phyloP scores from a whole-genome alignment of 1,140 invertebrate genomes.

The Drosophila sturtevanti region DNA sequence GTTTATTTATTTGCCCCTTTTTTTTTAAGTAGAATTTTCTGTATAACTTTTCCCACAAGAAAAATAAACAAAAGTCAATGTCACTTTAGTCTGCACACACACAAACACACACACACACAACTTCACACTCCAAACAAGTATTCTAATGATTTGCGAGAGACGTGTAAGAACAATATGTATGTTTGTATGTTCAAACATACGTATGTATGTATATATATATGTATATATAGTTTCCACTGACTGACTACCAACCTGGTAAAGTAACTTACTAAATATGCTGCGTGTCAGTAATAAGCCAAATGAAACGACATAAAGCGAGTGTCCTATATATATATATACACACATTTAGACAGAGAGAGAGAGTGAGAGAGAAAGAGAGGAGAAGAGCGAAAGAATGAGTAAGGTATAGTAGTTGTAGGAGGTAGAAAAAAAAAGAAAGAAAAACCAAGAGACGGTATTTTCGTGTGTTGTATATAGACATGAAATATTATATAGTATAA shows the following conservation, averaged over 20 bases:
- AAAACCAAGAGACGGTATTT: conserved; percentile 2
- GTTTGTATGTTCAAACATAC: too few relatives aligned
- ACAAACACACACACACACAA: conserved; percentile 23
- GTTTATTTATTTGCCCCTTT: conserved; percentile 30
- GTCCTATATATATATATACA: conserved; percentile 60
- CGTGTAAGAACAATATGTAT: conserved; percentile 21
- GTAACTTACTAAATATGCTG: conserved; percentile 76
- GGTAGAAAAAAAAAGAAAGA: too few relatives aligned
- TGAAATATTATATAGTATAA: conserved; percentile 30
- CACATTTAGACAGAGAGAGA: background rate
- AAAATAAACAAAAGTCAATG: conserved; percentile 73
- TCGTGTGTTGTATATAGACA: conserved; percentile 17
- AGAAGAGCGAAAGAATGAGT: background rate
- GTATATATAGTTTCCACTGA: conserved; percentile 29
- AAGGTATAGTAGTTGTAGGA: too few relatives aligned
- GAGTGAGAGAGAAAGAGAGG: conserved; percentile 21
- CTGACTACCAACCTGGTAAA: conserved; percentile 58
- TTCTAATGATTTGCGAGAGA: conserved; percentile 51
- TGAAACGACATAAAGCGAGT: conserved; percentile 58
- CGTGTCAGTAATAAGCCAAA: conserved; percentile 77
- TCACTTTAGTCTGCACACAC: conserved; percentile 49
- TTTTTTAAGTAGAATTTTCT: conserved; percentile 44
- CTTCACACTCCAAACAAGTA: conserved; percentile 31
- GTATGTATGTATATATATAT: conserved; percentile 15
- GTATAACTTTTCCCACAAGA: conserved; percentile 32